Evolutionary conservation across 37 sponge, comb jelly and placozoan genomes (phyloP), one percentile per base, ranked within the genome.

Genomic region (Spongilla lacustris): DNA sequence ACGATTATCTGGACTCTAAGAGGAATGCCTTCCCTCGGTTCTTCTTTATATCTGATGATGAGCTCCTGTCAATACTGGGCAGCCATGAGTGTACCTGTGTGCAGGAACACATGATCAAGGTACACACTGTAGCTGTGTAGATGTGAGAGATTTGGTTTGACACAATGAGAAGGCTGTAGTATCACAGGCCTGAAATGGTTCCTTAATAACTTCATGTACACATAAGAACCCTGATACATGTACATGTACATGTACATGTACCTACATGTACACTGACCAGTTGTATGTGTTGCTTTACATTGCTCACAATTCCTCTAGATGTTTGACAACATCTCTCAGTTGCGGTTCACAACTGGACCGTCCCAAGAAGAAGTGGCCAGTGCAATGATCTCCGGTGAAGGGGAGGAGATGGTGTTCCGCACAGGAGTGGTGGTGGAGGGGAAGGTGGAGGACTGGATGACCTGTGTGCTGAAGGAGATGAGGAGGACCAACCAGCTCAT

Each of bases 61-160:
- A 99, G 82, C 89, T 99, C 80, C 81, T 99, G 19, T 97, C 98
- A 24, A 99, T 99, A 33, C 91, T 99, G 41, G 99, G 99, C 34
- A 93, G 94, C 66, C 92, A 92, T 77, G 98, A 97, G 81, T 94
- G 96, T 67, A 97, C 99, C 33, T 97, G 98, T 85, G 99, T 99
- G 12, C 99, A 99, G 78, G 99, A 99, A 69, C 99, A 99, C 93
- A 99, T 99, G 98, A 99, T 99, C 50, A 99, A 99, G 91, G 96
- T 92, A 73, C 12, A 75, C 26, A 4, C 2, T 75, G 76, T 14
- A 35, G 19, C 31, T 75, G 14, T 36, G 34, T 75, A 58, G 58
- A 41, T 41, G 41, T 41, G 41, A 9, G 6, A 41, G 41, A 6
- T n/a, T n/a, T n/a, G n/a, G n/a, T n/a, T n/a, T n/a, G n/a, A n/a